Evolutionary conservation across 1,140 invertebrate species (phyloP).

Genomic region (Listronotus bonariensis): DNA sequence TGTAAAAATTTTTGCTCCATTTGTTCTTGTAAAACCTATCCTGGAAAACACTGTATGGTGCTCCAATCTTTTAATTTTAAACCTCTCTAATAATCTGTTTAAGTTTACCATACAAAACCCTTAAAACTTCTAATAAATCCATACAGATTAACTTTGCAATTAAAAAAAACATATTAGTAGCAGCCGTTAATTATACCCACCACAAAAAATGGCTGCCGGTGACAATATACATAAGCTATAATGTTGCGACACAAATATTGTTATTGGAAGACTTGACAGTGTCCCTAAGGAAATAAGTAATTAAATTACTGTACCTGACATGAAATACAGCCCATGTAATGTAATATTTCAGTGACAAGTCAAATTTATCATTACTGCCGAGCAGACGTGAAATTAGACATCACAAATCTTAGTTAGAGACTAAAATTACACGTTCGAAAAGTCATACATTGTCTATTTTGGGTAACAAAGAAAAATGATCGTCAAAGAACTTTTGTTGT

Average conservation of each 20-base stretch:
- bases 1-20: too few species aligned
- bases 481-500: background rate
- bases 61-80: too few species aligned
- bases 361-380: conserved; percentile 18
- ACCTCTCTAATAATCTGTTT: too few species aligned
- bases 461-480: conserved; percentile 8
- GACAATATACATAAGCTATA: background rate
- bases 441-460: conserved; percentile 9
- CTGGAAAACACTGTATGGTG: too few species aligned
- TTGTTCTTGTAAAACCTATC: too few species aligned
- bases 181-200: too few species aligned
- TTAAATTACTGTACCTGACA: conserved; percentile 28
- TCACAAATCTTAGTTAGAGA: conserved; percentile 10
- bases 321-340: conserved; percentile 22
- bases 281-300: conserved; percentile 20
- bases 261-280: conserved; percentile 20
- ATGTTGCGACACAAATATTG: conserved; percentile 12
- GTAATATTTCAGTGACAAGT: conserved; percentile 28
- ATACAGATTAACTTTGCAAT: too few species aligned
- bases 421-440: conserved; percentile 13
- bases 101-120: too few species aligned
- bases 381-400: conserved; percentile 9
- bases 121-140: too few species aligned
- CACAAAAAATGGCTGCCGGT: too few species aligned
- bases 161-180: too few species aligned